Conservation (phyloP, 1,140 invertebrate species). For the Drosophila ambigua region DNA sequence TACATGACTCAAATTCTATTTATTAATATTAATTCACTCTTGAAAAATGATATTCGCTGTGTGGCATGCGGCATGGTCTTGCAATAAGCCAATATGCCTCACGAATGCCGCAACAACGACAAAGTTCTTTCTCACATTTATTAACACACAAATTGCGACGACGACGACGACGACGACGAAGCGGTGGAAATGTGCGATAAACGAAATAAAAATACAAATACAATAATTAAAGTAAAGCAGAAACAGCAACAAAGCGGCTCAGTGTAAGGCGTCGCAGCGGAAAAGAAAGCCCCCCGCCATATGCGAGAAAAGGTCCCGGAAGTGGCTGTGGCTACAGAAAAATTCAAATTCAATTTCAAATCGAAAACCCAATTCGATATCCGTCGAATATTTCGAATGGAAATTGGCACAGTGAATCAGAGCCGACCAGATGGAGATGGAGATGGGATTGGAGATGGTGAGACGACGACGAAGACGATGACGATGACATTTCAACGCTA, state of each 20-base stretch:
- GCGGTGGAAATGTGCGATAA: conserved; percentile 54
- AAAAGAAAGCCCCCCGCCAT: conserved; percentile 36
- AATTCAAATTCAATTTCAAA: conserved; percentile 9
- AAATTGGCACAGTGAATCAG: conserved; percentile 47
- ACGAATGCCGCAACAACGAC: neutral
- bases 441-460: conserved; percentile 1
- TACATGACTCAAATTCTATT: too few species aligned
- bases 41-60: too few species aligned
- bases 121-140: conserved; percentile 69
- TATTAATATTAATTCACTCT: too few species aligned
- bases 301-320: conserved; percentile 42
- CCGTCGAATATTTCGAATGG: neutral
- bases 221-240: conserved; percentile 39
- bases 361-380: conserved; percentile 27
- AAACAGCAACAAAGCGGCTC: conserved; percentile 24
- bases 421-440: neutral
- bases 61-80: too few species aligned
- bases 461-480: conserved; percentile 24
- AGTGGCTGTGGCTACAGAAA: conserved; percentile 14
- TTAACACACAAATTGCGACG: conserved; percentile 62
- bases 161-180: conserved; percentile 22
- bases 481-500: conserved; percentile 73
- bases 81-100: neutral
- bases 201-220: conserved; percentile 30
- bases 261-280: conserved; percentile 5